Percentiles rank a stretch among this genome's conserved stretches.
Conservation (phyloP, 2,888 invertebrate species). For the Ecdyonurus torrentis region DNA sequence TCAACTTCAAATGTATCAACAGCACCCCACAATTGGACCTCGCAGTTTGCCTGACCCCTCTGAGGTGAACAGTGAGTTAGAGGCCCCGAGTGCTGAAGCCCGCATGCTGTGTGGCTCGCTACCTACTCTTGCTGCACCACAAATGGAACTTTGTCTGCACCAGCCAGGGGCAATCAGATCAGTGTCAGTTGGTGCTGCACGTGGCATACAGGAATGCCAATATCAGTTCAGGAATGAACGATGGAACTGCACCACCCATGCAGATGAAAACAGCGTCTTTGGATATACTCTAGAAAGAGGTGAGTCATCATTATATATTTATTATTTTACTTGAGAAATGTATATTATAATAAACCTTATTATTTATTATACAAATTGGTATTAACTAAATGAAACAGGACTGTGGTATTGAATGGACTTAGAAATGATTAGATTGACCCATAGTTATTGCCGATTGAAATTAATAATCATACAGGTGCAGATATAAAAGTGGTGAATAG, state of each 20-base stretch:
- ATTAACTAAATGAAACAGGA: too few relatives aligned
- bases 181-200: constrained; percentile 33
- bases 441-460: too few relatives aligned
- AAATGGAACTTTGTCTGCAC: constrained; percentile 28
- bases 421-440: too few relatives aligned
- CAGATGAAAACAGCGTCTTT: constrained; percentile 28
- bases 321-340: too few relatives aligned
- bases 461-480: too few relatives aligned
- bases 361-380: too few relatives aligned
- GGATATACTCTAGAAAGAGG: constrained; percentile 32
- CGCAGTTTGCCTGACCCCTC: constrained; percentile 5
- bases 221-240: constrained; percentile 34
- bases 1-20: constrained; percentile 11
- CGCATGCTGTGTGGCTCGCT: constrained; percentile 21
- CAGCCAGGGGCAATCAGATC: constrained; percentile 33
- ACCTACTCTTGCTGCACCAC: constrained; percentile 23
- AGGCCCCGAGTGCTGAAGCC: constrained; percentile 17
- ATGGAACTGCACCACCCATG: constrained; percentile 35
- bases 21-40: constrained; percentile 13
- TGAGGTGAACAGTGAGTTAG: constrained; percentile 10
- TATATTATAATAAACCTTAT: too few relatives aligned
- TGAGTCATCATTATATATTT: too few relatives aligned
- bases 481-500: too few relatives aligned
- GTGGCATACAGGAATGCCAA: constrained; percentile 36
- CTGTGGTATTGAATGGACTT: too few relatives aligned